Conservation (phyloP, 2,113 vertebrate genomes). For the Pterophyllum scalare region DNA sequence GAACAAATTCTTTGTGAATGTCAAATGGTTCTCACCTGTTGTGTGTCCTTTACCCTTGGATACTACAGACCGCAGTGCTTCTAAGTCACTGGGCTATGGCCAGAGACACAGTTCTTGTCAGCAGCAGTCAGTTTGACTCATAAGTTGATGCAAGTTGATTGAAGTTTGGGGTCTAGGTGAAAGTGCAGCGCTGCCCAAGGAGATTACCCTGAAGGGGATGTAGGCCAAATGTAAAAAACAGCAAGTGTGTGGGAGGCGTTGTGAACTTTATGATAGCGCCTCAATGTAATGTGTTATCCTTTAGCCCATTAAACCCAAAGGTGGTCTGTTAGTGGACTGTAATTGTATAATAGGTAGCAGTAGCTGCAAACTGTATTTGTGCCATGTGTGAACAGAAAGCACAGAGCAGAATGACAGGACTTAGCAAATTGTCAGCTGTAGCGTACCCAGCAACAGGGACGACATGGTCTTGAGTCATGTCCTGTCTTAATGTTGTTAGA, state of each 20-base stretch:
- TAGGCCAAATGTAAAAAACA: background rate
- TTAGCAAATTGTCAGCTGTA: background rate
- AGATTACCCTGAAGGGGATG: background rate
- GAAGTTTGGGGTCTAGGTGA: background rate
- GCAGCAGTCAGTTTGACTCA: background rate
- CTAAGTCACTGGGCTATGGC: background rate
- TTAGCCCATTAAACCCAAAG: background rate
- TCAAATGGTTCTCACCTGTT: no score
- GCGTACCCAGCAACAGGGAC: conserved; percentile 1
- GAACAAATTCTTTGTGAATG: no score
- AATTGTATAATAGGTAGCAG: background rate
- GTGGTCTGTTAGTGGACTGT: background rate
- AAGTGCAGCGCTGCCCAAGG: background rate
- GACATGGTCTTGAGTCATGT: conserved; percentile 49
- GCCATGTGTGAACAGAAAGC: background rate
- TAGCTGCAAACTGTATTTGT: background rate
- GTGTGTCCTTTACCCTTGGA: background rate
- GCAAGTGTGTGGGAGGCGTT: background rate
- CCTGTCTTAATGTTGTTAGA: conserved; percentile 30
- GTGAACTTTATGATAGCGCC: no score
- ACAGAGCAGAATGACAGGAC: background rate
- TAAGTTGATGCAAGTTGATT: background rate
- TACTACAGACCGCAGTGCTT: background rate
- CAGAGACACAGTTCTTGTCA: background rate
- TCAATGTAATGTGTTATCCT: background rate